Evolutionary conservation across 2,113 vertebrate species (phyloP).

Genomic region (Toxostoma redivivum): DNA sequence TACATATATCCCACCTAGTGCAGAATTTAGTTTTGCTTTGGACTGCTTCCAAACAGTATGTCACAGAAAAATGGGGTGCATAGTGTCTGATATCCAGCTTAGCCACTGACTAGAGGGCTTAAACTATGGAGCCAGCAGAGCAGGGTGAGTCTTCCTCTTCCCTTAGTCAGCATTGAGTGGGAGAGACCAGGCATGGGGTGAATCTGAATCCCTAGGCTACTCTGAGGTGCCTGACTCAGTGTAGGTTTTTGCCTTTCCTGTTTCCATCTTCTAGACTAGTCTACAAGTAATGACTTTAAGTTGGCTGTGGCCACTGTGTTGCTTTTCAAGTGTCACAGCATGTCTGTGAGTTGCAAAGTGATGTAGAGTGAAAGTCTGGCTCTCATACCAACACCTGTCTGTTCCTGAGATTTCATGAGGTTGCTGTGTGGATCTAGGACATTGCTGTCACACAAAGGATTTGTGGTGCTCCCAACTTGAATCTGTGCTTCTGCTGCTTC

Average conservation of each 20-base stretch:
- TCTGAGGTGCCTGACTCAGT: background rate
- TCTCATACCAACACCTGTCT: background rate
- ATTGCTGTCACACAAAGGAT: background rate
- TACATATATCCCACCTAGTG: background rate
- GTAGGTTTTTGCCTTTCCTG: background rate
- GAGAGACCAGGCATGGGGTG: background rate
- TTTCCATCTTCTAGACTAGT: background rate
- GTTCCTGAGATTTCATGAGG: background rate
- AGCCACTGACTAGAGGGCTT: background rate
- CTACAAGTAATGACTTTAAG: background rate
- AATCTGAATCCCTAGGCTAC: background rate
- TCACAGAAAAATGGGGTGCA: background rate
- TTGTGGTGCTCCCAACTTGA: background rate
- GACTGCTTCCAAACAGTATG: background rate
- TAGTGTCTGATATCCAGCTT: background rate
- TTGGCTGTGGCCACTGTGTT: background rate
- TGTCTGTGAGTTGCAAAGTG: background rate
- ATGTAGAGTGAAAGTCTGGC: background rate
- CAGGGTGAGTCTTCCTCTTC: background rate
- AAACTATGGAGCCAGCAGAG: background rate
- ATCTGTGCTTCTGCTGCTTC: background rate
- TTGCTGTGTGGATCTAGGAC: background rate
- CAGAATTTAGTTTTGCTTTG: background rate
- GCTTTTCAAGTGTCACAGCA: background rate
- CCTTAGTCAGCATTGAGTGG: background rate